Conservation (phyloP, 1,140 invertebrate genomes). For the Caenorhabditis inopinata region DNA sequence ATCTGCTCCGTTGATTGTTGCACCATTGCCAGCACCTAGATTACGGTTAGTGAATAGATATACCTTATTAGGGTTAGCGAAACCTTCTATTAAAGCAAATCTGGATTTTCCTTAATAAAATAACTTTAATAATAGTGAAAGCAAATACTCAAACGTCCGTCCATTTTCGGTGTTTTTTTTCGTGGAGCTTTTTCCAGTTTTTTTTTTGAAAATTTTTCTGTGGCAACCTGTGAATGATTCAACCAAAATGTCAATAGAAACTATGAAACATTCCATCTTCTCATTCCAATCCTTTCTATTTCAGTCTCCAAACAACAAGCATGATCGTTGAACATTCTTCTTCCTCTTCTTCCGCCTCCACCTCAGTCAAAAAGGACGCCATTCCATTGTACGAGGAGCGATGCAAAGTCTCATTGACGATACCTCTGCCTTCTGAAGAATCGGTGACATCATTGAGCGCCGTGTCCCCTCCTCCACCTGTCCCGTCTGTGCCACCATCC, state of each 20-base stretch:
- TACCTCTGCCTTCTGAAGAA: background rate
- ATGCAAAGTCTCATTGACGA: background rate
- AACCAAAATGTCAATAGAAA: background rate
- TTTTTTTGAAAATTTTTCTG: background rate
- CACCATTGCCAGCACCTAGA: background rate
- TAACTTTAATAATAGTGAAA: too few relatives aligned
- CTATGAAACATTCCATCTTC: background rate
- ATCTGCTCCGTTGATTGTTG: background rate
- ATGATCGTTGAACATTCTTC: background rate
- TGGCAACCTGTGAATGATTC: background rate
- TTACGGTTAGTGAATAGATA: background rate
- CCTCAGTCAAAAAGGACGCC: background rate
- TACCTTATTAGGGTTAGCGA: too few relatives aligned
- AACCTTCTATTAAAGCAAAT: too few relatives aligned
- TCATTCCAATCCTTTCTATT: background rate
- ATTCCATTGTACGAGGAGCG: background rate
- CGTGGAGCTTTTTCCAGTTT: too few relatives aligned
- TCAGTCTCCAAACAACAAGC: conserved; percentile 19
- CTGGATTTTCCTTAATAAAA: too few relatives aligned
- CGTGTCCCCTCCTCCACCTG: background rate
- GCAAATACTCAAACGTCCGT: too few relatives aligned
- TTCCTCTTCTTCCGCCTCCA: background rate
- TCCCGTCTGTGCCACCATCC: background rate
- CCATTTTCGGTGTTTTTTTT: too few relatives aligned
- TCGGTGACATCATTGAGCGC: background rate